These are phyloP conservation scores for Steinernema carpocapsae DNA, from an alignment of 2,888 invertebrate genomes.

Conservation along the genomic window DNA sequence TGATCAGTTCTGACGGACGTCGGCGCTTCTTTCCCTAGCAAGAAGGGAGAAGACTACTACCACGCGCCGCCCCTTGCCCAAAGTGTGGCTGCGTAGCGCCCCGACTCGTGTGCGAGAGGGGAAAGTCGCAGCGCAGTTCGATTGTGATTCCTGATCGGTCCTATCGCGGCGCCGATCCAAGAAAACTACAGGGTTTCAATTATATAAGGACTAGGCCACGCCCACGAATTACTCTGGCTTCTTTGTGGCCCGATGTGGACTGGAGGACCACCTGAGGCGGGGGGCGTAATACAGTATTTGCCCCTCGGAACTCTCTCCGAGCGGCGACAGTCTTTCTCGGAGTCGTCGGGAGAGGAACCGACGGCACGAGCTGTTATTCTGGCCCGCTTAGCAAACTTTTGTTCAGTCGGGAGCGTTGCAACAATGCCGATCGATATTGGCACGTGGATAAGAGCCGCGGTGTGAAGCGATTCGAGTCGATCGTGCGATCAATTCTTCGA, in stretches of 20 bases:
- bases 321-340: not conserved
- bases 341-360: not conserved
- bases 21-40: not conserved
- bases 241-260: not conserved
- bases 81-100: conserved; percentile 20
- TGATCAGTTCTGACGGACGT: not conserved
- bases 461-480: conserved; percentile 7
- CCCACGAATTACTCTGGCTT: conserved; percentile 18
- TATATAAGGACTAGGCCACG: conserved; percentile 31
- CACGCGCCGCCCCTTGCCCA: not conserved
- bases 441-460: conserved; percentile 27
- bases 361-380: conserved; percentile 15
- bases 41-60: not conserved
- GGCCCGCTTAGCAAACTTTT: conserved; percentile 15
- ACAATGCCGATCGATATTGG: conserved; percentile 20
- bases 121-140: conserved; percentile 13
- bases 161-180: conserved; percentile 29
- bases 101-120: conserved; percentile 4
- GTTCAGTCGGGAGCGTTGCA: not conserved
- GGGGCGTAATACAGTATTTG: no score
- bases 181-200: conserved; percentile 1
- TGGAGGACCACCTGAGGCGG: no score
- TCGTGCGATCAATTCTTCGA: not conserved
- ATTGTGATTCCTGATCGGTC: conserved; percentile 31
- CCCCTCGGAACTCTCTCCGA: not conserved